A percentile compares a stretch with the other conserved stretches of the same genome.
Conservation (phyloP, 1,140 invertebrate genomes). For the Tribolium castaneum region DNA sequence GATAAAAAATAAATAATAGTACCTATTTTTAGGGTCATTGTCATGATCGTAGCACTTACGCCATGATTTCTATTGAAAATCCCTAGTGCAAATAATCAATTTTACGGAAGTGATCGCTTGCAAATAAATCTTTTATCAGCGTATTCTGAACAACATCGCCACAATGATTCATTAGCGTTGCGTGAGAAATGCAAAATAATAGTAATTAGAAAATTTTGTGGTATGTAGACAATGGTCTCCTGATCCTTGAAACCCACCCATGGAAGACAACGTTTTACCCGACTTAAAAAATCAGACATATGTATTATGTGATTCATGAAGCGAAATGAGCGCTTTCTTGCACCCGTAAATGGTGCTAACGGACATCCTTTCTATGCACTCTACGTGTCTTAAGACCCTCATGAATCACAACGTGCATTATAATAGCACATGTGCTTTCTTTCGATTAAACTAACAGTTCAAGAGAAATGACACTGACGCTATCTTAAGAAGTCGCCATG, state of each 20-base stretch:
- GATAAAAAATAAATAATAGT: no score
- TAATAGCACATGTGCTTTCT: background rate
- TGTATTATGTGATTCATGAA: background rate
- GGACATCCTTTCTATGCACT: constrained; percentile 9
- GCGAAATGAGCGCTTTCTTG: constrained; percentile 6
- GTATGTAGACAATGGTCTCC: background rate
- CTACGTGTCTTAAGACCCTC: background rate
- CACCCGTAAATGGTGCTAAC: constrained; percentile 16
- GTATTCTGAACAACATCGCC: background rate
- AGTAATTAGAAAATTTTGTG: background rate
- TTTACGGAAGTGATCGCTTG: background rate
- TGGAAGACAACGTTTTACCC: background rate
- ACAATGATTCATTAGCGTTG: background rate
- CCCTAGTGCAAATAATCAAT: background rate
- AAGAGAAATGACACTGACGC: constrained; percentile 10
- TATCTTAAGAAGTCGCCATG: background rate
- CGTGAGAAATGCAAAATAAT: background rate
- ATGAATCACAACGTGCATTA: constrained; percentile 3
- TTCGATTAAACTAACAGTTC: background rate
- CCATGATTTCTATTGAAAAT: background rate
- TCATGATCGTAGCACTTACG: background rate
- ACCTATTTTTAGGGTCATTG: background rate
- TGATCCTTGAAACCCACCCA: background rate
- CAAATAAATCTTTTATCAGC: background rate
- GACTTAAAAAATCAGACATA: background rate